A percentile compares a stretch with the other conserved stretches of the same genome.
These are phyloP conservation scores for Ptychoptera contaminata DNA, from an alignment of 2,888 invertebrate species.

Conservation along the genomic window DNA sequence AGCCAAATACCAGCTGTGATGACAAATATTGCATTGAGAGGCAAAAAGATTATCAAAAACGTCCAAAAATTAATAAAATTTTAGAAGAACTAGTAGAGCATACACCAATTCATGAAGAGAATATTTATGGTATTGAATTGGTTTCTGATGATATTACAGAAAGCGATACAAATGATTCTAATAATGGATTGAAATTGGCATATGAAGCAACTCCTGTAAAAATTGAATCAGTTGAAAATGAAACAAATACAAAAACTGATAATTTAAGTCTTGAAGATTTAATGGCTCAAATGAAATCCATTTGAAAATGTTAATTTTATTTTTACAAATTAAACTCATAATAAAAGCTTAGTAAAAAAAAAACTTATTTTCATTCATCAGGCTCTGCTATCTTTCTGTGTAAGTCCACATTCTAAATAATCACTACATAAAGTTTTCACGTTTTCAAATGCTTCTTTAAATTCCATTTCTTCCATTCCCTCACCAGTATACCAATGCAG, in stretches of 20 bases:
- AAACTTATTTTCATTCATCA: too few species aligned
- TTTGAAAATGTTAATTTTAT: constrained; percentile 35
- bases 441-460: constrained; percentile 68
- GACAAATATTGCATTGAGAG: constrained; percentile 58
- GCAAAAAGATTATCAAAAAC: constrained; percentile 44
- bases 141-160: constrained; percentile 35
- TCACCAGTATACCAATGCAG: constrained; percentile 78
- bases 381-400: too few species aligned
- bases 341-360: too few species aligned
- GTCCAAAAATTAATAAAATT: constrained; percentile 40
- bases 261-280: constrained; percentile 71
- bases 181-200: constrained; percentile 42
- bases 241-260: constrained; percentile 32
- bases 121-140: constrained; percentile 83
- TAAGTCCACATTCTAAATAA: constrained; percentile 30
- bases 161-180: constrained; percentile 2
- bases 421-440: constrained; percentile 56
- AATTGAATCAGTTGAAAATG: constrained; percentile 27
- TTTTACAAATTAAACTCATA: background rate
- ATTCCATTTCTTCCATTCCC: constrained; percentile 79
- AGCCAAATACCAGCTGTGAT: constrained; percentile 84
- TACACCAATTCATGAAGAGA: constrained; percentile 64
- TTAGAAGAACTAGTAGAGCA: constrained; percentile 36
- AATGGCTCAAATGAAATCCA: constrained; percentile 82
- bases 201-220: constrained; percentile 48